Evolutionary conservation across 2,888 invertebrate genomes (phyloP).

Genomic region (Opisthograptis luteolata): DNA sequence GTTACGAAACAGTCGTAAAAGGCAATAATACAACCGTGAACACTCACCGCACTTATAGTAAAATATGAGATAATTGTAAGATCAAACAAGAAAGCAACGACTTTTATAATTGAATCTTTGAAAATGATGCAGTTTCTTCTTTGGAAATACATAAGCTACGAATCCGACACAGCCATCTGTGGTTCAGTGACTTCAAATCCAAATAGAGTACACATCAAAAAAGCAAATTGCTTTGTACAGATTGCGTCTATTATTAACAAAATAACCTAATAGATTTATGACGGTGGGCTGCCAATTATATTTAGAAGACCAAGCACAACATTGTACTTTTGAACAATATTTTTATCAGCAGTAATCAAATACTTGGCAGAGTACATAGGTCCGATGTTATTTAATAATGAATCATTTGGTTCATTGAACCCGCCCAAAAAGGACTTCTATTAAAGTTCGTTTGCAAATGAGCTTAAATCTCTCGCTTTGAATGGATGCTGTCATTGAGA

Average conservation of each 20-base stretch:
- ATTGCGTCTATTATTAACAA: constrained; percentile 39
- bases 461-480: constrained; percentile 52
- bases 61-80: constrained; percentile 22
- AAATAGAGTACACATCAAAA: constrained; percentile 39
- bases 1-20: constrained; percentile 39
- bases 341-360: constrained; percentile 42
- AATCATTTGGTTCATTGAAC: constrained; percentile 67
- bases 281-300: constrained; percentile 35
- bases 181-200: constrained; percentile 43
- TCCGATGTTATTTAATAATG: constrained; percentile 54
- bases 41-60: constrained; percentile 16
- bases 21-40: constrained; percentile 35
- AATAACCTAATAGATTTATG: constrained; percentile 40
- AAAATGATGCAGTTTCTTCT: neutral
- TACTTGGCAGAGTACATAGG: constrained; percentile 48
- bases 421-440: constrained; percentile 53
- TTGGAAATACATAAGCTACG: neutral
- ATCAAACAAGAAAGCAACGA: constrained; percentile 27
- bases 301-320: constrained; percentile 30
- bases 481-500: constrained; percentile 59
- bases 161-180: constrained; percentile 22
- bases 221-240: constrained; percentile 41
- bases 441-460: constrained; percentile 57
- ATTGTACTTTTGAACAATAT: constrained; percentile 27
- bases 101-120: constrained; percentile 8